These are phyloP conservation scores for Epinotia ramella DNA, from an alignment of 2,888 invertebrate genomes.

Conservation along the genomic window DNA sequence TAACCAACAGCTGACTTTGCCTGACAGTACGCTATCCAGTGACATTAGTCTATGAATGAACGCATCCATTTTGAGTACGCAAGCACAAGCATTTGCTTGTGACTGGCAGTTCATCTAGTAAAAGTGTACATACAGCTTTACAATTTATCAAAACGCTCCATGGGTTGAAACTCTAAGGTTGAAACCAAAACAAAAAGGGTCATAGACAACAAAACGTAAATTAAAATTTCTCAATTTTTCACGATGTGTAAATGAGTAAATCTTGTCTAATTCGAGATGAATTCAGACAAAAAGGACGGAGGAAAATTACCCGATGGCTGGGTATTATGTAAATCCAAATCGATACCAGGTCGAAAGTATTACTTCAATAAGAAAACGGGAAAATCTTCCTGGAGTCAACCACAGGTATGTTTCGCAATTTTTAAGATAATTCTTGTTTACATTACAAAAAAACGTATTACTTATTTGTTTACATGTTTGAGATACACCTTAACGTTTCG, in stretches of 20 bases:
- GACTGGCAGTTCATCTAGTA: background rate
- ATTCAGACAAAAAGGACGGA: conserved; percentile 65
- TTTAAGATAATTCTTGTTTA: conserved; percentile 46
- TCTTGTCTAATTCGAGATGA: conserved; percentile 64
- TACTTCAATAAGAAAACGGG: conserved; percentile 80
- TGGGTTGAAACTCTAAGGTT: background rate
- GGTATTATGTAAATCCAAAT: conserved; percentile 77
- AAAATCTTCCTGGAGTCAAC: conserved; percentile 79
- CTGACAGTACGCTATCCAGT: background rate
- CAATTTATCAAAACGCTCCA: conserved; percentile 35
- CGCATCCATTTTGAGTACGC: conserved; percentile 25
- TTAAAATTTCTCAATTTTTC: conserved; percentile 60
- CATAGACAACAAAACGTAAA: conserved; percentile 55
- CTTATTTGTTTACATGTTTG: conserved; percentile 7
- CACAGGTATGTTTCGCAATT: conserved; percentile 73
- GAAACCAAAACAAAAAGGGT: conserved; percentile 53
- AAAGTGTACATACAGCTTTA: conserved; percentile 26
- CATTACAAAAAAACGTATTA: conserved; percentile 10
- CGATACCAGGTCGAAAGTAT: conserved; percentile 76
- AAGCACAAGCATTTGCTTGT: conserved; percentile 12
- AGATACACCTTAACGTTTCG: conserved; percentile 6
- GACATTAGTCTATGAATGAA: conserved; percentile 27
- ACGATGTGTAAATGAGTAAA: conserved; percentile 57
- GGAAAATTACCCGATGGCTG: conserved; percentile 80
- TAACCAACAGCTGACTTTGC: conserved; percentile 30